phyloP scores from a whole-genome alignment of 1,140 invertebrate genomes.

The Neelides sp. region DNA sequence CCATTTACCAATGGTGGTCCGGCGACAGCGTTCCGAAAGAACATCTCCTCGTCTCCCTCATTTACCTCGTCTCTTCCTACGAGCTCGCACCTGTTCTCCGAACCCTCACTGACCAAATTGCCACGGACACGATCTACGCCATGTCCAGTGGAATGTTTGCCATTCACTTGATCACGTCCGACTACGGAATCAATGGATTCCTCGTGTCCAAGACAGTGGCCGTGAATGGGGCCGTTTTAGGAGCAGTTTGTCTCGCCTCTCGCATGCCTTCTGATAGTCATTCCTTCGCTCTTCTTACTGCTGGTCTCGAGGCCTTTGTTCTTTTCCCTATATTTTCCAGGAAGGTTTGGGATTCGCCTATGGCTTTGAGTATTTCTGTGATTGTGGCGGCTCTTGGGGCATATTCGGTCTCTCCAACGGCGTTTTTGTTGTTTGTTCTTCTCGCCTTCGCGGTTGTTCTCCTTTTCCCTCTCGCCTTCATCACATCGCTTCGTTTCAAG shows the following conservation, averaged over 20 bases:
- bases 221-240: constrained; percentile 81
- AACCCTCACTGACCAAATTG: constrained; percentile 86
- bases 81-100: constrained; percentile 63
- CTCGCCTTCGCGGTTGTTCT: constrained; percentile 3
- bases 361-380: constrained; percentile 32
- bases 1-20: constrained; percentile 6
- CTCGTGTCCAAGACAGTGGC: constrained; percentile 66
- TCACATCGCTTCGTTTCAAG: constrained; percentile 5
- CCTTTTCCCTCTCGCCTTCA: constrained; percentile 7
- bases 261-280: constrained; percentile 67
- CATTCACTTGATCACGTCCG: constrained; percentile 76
- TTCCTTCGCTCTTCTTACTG: constrained; percentile 73
- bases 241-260: constrained; percentile 84
- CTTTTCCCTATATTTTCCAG: constrained; percentile 67
- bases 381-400: constrained; percentile 32
- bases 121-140: constrained; percentile 91
- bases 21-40: constrained; percentile 12
- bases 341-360: constrained; percentile 37
- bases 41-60: constrained; percentile 15
- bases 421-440: constrained; percentile 10
- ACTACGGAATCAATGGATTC: constrained; percentile 73
- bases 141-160: constrained; percentile 76
- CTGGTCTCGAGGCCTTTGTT: constrained; percentile 76
- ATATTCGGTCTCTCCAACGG: constrained; percentile 7
- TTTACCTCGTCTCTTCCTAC: constrained; percentile 22